phyloP scores from a whole-genome alignment of 2,888 invertebrate species.

The Argynnis bischoffii region DNA sequence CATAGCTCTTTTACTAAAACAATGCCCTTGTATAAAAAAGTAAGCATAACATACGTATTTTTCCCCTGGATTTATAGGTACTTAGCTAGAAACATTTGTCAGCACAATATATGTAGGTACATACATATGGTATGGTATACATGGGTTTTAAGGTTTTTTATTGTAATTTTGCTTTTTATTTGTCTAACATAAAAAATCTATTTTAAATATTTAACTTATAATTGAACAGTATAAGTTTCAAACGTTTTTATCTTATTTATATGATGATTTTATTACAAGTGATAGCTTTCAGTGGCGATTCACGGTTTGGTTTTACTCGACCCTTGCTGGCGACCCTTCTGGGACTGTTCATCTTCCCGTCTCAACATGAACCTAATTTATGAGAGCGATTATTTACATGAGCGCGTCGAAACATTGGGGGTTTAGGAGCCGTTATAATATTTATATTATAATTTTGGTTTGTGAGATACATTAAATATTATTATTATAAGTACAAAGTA shows the following conservation, averaged over 20 bases:
- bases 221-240: no score
- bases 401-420: conserved; percentile 23
- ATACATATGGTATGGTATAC: no score
- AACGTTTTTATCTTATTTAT: no score
- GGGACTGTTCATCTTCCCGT: conserved; percentile 48
- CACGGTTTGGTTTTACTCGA: conserved; percentile 28
- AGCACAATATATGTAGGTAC: no score
- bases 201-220: no score
- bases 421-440: neutral
- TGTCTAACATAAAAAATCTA: no score
- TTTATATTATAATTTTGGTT: no score
- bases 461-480: no score
- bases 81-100: neutral
- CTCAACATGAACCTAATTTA: conserved; percentile 31
- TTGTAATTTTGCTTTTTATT: no score
- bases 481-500: no score
- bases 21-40: conserved; percentile 76
- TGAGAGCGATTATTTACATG: conserved; percentile 29
- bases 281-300: conserved; percentile 4
- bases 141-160: no score
- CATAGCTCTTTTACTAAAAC: conserved; percentile 77
- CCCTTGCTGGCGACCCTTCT: conserved; percentile 42
- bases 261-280: neutral
- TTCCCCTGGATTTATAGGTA: neutral
- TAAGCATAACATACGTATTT: conserved; percentile 48